phyloP scores from a whole-genome alignment of 2,888 invertebrate species.

The Caenorhabditis sp. region DNA sequence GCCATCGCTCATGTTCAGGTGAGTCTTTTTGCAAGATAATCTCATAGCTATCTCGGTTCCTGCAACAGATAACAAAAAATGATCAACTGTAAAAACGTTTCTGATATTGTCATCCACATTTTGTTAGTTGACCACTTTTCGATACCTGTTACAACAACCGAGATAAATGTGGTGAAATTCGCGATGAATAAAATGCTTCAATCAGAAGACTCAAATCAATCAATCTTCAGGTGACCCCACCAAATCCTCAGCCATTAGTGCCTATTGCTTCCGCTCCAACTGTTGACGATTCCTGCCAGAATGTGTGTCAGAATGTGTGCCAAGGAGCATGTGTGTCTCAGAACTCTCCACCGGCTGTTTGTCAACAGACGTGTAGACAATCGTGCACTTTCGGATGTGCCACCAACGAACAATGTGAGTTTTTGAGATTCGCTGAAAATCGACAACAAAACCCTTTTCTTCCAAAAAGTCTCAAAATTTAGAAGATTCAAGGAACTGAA shows the following conservation, averaged over 20 bases:
- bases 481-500: not conserved
- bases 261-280: conserved; percentile 13
- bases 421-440: not conserved
- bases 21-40: not conserved
- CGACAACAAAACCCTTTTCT: too few species aligned
- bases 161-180: too few species aligned
- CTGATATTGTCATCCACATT: too few species aligned
- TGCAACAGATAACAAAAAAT: too few species aligned
- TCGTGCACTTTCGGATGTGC: conserved; percentile 71
- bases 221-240: conserved; percentile 29
- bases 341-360: conserved; percentile 67
- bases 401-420: conserved; percentile 53
- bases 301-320: conserved; percentile 70
- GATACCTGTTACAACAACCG: too few species aligned
- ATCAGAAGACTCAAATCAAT: too few species aligned
- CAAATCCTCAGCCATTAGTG: conserved; percentile 44
- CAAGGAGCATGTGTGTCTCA: conserved; percentile 69
- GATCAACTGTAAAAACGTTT: too few species aligned
- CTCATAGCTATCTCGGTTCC: too few species aligned
- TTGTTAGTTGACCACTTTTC: too few species aligned
- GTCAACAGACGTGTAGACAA: conserved; percentile 68
- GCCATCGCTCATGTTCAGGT: conserved; percentile 64
- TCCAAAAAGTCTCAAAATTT: not conserved
- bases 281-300: conserved; percentile 59
- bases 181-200: too few species aligned